Percentiles rank a stretch among this genome's conserved stretches.
Conservation (phyloP, 2,797 vertebrate species). For the Halcyon chelicuti region DNA sequence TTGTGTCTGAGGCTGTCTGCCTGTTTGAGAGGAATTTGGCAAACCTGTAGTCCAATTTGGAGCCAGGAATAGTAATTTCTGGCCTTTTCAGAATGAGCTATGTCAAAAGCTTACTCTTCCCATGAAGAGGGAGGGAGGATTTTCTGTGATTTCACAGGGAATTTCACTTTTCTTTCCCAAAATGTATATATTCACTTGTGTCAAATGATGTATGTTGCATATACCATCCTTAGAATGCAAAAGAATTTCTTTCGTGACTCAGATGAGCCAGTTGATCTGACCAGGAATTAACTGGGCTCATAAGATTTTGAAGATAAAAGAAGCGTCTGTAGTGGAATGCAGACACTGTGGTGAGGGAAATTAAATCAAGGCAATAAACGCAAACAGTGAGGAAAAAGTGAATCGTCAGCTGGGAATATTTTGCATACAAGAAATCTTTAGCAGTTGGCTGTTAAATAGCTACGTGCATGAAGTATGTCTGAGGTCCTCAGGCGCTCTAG, state of each 20-base stretch:
- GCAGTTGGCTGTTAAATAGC: neutral
- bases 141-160: neutral
- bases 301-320: conserved; percentile 21
- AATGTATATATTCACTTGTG: neutral
- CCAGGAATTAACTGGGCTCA: neutral
- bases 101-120: neutral
- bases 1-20: too few species aligned
- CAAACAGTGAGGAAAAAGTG: neutral
- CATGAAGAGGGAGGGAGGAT: neutral
- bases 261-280: neutral
- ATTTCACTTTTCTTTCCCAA: too few species aligned
- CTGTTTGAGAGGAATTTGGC: neutral
- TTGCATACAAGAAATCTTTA: conserved; percentile 2
- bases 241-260: neutral
- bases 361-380: neutral
- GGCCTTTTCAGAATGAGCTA: neutral
- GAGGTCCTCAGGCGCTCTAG: neutral
- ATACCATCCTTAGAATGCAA: neutral
- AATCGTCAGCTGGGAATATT: neutral
- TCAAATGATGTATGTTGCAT: neutral
- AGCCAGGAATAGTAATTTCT: neutral
- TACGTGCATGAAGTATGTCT: neutral
- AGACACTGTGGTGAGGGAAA: neutral
- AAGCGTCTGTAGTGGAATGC: neutral
- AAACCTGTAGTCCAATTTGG: neutral